These are phyloP conservation scores for Drosophila bipectinata DNA, from an alignment of 1,140 invertebrate genomes.

Conservation along the genomic window DNA sequence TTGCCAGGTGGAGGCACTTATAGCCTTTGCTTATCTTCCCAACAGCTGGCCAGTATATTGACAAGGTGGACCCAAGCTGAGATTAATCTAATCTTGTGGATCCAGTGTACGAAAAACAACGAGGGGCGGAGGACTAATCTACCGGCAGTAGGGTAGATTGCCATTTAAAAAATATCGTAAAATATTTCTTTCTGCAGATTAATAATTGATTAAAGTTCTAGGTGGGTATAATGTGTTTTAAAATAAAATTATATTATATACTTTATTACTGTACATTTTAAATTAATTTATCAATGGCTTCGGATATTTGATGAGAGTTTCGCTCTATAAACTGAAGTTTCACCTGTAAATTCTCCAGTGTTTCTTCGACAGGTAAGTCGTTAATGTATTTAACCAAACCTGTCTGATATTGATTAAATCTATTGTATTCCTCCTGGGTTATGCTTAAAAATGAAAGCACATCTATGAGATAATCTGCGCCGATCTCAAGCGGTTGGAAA, in stretches of 20 bases:
- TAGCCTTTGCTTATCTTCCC: constrained; percentile 51
- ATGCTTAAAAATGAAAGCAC: neutral
- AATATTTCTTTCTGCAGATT: neutral
- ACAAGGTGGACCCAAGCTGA: neutral
- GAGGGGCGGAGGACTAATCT: constrained; percentile 23
- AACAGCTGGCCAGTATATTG: constrained; percentile 22
- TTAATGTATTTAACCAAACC: neutral
- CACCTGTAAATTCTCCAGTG: neutral
- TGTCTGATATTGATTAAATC: neutral
- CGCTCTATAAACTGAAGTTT: neutral
- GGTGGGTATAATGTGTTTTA: no score
- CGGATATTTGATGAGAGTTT: neutral
- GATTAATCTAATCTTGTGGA: constrained; percentile 42
- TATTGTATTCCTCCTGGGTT: neutral
- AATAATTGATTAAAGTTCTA: no score
- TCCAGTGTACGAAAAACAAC: neutral
- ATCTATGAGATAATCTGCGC: neutral
- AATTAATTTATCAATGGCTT: neutral
- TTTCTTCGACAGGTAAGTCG: neutral
- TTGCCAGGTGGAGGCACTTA: constrained; percentile 42
- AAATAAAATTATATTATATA: no score
- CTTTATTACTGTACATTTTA: neutral
- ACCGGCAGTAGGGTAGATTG: constrained; percentile 38
- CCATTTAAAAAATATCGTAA: constrained; percentile 5
- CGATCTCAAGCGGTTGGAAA: neutral